phyloP scores from a whole-genome alignment of 2,113 vertebrate genomes.

The Pterocles orientalis region DNA sequence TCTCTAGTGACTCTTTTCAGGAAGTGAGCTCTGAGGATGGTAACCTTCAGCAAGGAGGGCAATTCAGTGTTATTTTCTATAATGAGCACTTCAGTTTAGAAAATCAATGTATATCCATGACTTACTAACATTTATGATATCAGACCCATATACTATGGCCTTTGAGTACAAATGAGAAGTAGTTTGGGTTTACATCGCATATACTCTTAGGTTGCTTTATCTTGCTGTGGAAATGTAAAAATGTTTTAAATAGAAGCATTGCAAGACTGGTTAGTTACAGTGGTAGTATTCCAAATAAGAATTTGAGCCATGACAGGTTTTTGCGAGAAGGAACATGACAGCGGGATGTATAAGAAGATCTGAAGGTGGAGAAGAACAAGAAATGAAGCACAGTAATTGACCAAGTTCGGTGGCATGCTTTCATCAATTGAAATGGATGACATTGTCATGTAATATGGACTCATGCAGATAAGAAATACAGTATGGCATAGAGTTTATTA shows the following conservation, averaged over 20 bases:
- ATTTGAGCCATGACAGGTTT: background rate
- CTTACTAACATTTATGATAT: background rate
- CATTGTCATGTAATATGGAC: background rate
- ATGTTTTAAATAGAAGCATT: background rate
- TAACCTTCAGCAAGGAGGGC: background rate
- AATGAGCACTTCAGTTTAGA: background rate
- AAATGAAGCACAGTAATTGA: background rate
- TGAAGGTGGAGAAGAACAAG: background rate
- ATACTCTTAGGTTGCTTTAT: background rate
- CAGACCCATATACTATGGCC: fast-evolving
- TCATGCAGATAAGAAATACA: background rate
- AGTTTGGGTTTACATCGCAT: background rate
- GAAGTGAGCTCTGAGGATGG: background rate
- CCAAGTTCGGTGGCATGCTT: background rate
- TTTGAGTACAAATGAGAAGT: background rate
- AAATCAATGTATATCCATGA: background rate
- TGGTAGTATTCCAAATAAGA: background rate
- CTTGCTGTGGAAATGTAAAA: background rate
- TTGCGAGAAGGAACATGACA: background rate
- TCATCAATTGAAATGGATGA: background rate
- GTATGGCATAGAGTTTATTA: background rate
- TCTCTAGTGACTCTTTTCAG: background rate
- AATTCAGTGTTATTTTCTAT: background rate
- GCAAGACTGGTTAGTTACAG: background rate
- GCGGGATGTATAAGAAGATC: background rate